Conservation (phyloP, 2,113 vertebrate species). For the Platichthys stellatus region DNA sequence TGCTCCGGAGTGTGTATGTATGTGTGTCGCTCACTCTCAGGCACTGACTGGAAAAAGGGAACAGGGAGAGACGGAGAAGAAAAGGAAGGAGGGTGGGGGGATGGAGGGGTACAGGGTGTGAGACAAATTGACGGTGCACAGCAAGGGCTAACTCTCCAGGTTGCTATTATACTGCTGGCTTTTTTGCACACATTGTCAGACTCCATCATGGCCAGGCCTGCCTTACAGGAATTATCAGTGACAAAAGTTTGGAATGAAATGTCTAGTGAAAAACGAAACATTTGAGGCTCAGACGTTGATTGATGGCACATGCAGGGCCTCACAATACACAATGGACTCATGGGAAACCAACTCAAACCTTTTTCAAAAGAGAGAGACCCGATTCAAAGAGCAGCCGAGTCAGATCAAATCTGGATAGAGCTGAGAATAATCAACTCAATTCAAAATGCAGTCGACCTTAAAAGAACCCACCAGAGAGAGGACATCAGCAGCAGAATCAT, state of each 20-base stretch:
- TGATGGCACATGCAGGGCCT: not conserved
- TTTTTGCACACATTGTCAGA: slow-evolving; percentile 49
- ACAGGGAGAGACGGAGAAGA: slow-evolving; percentile 65
- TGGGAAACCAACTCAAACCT: not conserved
- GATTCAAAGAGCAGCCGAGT: no score
- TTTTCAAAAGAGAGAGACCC: not conserved
- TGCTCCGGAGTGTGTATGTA: slow-evolving; percentile 56
- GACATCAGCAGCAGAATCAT: no score
- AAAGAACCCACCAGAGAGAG: no score
- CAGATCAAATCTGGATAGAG: no score
- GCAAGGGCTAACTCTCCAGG: slow-evolving; percentile 62
- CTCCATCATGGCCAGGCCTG: slow-evolving; percentile 43
- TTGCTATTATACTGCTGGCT: slow-evolving; percentile 65
- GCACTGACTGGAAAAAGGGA: slow-evolving; percentile 72
- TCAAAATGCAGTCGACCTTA: not conserved
- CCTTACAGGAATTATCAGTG: slow-evolving; percentile 11
- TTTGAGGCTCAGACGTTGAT: not conserved
- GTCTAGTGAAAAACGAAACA: not conserved
- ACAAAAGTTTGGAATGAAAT: not conserved
- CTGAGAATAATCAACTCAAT: not conserved
- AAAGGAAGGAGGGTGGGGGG: slow-evolving; percentile 51
- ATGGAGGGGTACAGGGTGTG: slow-evolving; percentile 67
- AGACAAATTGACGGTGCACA: slow-evolving; percentile 78
- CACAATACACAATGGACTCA: not conserved
- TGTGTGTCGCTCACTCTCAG: slow-evolving; percentile 58